Base-by-base conservation (phyloP, 2,113 vertebrate species). In the Cynopterus brachyotis region DNA sequence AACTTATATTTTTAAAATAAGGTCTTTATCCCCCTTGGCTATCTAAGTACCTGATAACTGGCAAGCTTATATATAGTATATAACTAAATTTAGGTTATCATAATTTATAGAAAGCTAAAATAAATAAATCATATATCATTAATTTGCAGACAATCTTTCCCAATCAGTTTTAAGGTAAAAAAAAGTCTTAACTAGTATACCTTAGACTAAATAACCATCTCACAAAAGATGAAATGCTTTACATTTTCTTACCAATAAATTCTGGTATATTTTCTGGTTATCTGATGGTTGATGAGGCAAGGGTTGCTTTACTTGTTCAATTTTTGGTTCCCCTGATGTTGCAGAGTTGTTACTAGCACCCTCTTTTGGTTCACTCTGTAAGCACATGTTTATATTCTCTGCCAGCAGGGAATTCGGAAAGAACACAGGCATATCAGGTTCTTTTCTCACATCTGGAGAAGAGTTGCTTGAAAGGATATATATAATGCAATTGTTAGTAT, bases 241-340 rank as follows among this genome's bases (percentile, higher is more conserved):
- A 55, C 9, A 59, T 84, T 85, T 93, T 86, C 97, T 98, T 98
- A 99, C 99, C 98, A 99, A 94, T 60, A 99, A 98, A 60, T 99
- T 98, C 89, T 99, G 98, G 95, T 99, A 99, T 98, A 99, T 98
- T 84, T 98, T 99, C 95, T 99, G 98, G 59, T 98, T 97, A 62
- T 98, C 98, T 32, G 97, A 93, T 0, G 94, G 75, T 9, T 81
- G 95, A 76, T 2, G 94, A 93, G 98, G 96, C 53, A 88, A 87
- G 37, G 92, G 24, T 0, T 91, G 89, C 35, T 79, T 0, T 0
- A 91, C 72, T 20, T 97, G 97, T 45, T 98, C 97, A 0, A 45
- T 55, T 91, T 92, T 91, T 66, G 59, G 94, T 78, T 97, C 97
- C 0, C 57, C 91, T 55, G 90, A 95, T 89, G 55, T 79, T 92